A percentile compares a stretch with the other conserved stretches of the same genome.
Conservation (phyloP, 2,113 vertebrate genomes). For the Aythya baeri region DNA sequence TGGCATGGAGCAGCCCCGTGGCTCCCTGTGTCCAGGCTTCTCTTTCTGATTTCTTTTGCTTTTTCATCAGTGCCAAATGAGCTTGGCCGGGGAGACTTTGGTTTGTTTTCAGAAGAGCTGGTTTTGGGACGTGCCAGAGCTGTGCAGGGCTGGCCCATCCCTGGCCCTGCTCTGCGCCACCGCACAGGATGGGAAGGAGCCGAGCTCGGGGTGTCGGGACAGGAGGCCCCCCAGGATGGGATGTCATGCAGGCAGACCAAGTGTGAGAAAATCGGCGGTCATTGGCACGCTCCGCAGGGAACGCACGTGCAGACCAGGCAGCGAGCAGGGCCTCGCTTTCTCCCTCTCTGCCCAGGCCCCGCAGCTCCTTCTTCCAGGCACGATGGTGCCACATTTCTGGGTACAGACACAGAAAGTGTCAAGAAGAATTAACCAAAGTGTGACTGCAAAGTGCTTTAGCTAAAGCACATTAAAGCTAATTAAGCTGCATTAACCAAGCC, state of each 20-base stretch:
- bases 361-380: neutral
- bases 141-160: too few relatives aligned
- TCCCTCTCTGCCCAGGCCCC: neutral
- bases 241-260: neutral
- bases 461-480: constrained; percentile 31
- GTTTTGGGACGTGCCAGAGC: neutral
- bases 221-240: neutral
- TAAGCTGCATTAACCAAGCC: neutral
- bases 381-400: neutral
- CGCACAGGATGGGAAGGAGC: neutral
- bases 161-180: too few relatives aligned
- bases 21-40: neutral
- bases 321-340: neutral
- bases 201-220: fast-evolving
- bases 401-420: neutral
- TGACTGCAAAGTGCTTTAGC: constrained; percentile 15
- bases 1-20: fast-evolving
- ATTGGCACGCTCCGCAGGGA: neutral
- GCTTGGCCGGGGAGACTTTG: neutral
- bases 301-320: fast-evolving
- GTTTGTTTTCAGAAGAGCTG: neutral
- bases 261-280: neutral
- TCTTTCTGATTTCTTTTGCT: neutral
- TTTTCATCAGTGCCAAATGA: neutral
- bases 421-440: neutral